These are phyloP conservation scores for Stegostoma tigrinum DNA, from an alignment of 2,113 vertebrate species.

Conservation along the genomic window DNA sequence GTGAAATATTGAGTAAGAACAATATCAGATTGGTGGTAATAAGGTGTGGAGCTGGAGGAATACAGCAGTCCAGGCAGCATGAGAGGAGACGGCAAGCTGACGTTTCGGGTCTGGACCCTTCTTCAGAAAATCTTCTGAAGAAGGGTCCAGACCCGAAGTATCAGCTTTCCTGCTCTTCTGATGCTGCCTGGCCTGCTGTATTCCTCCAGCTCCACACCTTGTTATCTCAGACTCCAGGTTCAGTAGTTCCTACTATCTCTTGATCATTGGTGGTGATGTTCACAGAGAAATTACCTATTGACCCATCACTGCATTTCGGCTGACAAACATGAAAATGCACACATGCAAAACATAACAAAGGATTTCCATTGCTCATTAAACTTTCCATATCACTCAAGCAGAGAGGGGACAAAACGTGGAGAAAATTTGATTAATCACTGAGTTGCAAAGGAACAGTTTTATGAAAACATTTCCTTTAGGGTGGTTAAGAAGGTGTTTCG, in stretches of 20 bases:
- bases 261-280: background rate
- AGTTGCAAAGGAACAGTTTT: background rate
- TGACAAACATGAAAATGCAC: background rate
- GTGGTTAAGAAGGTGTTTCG: too few species aligned
- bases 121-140: too few species aligned
- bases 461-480: background rate
- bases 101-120: too few species aligned
- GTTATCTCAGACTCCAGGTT: too few species aligned
- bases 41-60: too few species aligned
- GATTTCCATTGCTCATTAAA: background rate
- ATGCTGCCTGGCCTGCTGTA: too few species aligned
- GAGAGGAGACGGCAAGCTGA: too few species aligned
- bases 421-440: background rate
- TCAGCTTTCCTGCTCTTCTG: too few species aligned
- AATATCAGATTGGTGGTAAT: background rate
- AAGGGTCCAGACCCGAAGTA: too few species aligned
- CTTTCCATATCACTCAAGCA: background rate
- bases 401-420: background rate
- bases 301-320: background rate
- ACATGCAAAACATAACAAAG: background rate
- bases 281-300: background rate
- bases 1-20: background rate
- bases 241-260: too few species aligned
- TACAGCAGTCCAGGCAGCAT: too few species aligned
- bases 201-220: too few species aligned